Conservation (phyloP, 2,797 vertebrate species). For the Arremon aurantiirostris region DNA sequence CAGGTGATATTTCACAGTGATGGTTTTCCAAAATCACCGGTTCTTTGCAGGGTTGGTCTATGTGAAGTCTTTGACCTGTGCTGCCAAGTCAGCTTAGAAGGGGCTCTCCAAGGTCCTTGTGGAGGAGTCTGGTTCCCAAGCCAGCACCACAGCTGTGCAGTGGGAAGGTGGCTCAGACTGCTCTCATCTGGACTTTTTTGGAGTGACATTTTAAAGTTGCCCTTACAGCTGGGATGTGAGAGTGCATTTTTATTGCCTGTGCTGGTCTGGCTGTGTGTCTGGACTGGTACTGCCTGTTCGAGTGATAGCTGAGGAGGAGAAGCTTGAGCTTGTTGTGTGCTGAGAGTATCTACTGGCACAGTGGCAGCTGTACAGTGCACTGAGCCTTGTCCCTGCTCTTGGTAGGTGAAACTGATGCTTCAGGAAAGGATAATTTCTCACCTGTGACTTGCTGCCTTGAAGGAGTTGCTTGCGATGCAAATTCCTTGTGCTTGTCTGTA, state of each 20-base stretch:
- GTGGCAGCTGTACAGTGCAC: background rate
- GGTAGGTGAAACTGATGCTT: background rate
- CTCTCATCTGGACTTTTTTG: background rate
- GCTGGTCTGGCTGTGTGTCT: background rate
- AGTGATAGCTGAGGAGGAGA: background rate
- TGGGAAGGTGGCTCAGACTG: background rate
- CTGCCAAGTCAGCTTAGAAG: background rate
- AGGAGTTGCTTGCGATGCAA: background rate
- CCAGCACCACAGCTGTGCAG: background rate
- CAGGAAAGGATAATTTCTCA: background rate
- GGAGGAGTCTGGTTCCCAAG: background rate
- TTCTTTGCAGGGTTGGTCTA: accelerated
- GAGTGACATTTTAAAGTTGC: background rate
- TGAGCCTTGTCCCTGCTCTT: background rate
- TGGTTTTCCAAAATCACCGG: background rate
- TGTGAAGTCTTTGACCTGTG: background rate
- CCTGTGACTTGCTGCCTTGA: background rate
- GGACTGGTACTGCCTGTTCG: background rate
- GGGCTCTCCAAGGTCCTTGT: background rate
- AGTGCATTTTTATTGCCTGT: background rate
- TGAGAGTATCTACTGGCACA: background rate
- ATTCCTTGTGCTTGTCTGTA: background rate
- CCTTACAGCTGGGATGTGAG: background rate
- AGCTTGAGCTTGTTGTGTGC: accelerated
- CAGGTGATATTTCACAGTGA: background rate